These are phyloP conservation scores for Eupsittula cactorum DNA, from an alignment of 2,113 vertebrate genomes.

Conservation along the genomic window DNA sequence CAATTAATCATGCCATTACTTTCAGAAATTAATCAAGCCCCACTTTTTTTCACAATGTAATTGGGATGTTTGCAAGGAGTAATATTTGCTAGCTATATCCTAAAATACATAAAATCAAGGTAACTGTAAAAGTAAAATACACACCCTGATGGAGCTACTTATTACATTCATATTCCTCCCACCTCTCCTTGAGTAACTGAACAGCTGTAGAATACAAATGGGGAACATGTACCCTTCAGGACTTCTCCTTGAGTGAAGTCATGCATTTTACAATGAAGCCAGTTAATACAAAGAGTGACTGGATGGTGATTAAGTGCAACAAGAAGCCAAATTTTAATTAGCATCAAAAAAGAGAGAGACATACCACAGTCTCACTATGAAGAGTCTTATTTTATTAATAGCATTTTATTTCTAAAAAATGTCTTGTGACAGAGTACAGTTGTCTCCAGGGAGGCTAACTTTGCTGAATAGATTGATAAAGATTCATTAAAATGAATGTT, in stretches of 20 bases:
- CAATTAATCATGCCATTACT: not conserved
- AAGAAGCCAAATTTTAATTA: slow-evolving; percentile 23
- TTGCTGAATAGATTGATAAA: not conserved
- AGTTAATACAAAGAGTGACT: slow-evolving; percentile 35
- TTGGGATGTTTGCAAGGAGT: not conserved
- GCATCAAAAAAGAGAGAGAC: not conserved
- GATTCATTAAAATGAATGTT: not conserved
- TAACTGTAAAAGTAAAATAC: not conserved
- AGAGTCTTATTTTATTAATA: not conserved
- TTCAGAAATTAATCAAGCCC: not conserved
- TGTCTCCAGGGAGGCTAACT: not conserved
- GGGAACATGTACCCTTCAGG: not conserved
- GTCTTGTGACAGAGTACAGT: not conserved
- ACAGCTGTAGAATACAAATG: not conserved
- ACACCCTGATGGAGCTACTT: not conserved
- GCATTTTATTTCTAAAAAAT: not conserved
- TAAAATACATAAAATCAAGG: not conserved
- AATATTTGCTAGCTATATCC: not conserved
- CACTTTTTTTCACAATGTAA: not conserved
- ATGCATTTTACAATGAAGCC: slow-evolving; percentile 25
- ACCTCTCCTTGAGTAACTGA: not conserved
- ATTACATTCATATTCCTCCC: not conserved
- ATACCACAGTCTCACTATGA: not conserved
- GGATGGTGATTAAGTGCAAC: slow-evolving; percentile 6
- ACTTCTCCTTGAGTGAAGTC: not conserved